phyloP scores from a whole-genome alignment of 2,888 invertebrate genomes.

The Leptopilina syphax region DNA sequence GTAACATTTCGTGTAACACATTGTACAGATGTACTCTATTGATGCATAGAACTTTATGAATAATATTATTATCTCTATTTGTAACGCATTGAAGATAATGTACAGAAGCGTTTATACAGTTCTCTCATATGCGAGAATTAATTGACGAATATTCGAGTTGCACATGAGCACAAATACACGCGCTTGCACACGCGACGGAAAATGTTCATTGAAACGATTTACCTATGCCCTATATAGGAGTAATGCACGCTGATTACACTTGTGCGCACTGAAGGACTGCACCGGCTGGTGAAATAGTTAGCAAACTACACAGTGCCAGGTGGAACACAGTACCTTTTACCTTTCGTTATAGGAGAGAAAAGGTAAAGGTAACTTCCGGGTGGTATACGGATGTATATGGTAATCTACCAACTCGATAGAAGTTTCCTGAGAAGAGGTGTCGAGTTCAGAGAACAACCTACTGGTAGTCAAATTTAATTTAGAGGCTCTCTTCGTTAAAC shows the following conservation, averaged over 20 bases:
- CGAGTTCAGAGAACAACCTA: conserved; percentile 32
- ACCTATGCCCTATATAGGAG: conserved; percentile 20
- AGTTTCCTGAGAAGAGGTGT: conserved; percentile 37
- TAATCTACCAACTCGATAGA: conserved; percentile 41
- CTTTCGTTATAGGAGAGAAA: background rate
- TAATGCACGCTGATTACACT: conserved; percentile 37
- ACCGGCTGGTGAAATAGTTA: conserved; percentile 36
- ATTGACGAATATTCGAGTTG: conserved; percentile 7
- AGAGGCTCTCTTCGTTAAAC: conserved; percentile 27
- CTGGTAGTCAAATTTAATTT: conserved; percentile 34
- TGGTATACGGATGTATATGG: conserved; percentile 41
- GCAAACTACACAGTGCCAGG: conserved; percentile 41
- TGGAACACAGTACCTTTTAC: conserved; percentile 28
- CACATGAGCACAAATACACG: background rate
- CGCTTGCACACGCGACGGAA: background rate
- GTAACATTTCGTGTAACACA: no score
- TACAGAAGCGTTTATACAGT: background rate
- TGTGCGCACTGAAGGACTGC: conserved; percentile 20
- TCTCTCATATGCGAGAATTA: background rate
- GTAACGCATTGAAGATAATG: no score
- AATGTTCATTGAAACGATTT: conserved; percentile 21
- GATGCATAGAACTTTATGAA: no score
- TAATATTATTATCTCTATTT: no score
- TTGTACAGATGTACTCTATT: no score
- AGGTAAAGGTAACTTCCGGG: conserved; percentile 15